Evolutionary conservation across 2,888 invertebrate genomes (phyloP), one percentile per base, ranked within the genome.

Genomic region (Fragum sueziense): DNA sequence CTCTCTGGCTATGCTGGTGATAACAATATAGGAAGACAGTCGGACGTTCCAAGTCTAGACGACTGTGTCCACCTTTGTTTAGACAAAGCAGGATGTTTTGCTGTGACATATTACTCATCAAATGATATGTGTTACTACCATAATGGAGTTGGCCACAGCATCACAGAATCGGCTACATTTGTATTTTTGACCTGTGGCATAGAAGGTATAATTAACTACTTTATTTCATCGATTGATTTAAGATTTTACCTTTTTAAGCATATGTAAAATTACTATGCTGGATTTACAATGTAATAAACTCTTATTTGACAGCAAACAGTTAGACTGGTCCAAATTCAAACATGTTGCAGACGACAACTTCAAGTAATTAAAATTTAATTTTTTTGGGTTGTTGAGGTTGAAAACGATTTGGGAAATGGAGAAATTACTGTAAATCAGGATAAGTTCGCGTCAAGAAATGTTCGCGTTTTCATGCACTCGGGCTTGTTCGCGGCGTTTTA

Each of bases 201-300:
- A 0, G 41, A 65, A 65, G 65, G 65, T 65, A 65, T 34, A 37
- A n/a, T n/a, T n/a, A n/a, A n/a, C n/a, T n/a, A n/a, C n/a, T n/a
- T n/a, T n/a, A n/a, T n/a, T n/a, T n/a, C n/a, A n/a, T n/a, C n/a
- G n/a, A n/a, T n/a, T n/a, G n/a, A n/a, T n/a, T n/a, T n/a, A n/a
- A n/a, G n/a, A n/a, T n/a, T n/a, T n/a, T n/a, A n/a, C n/a, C n/a
- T n/a, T n/a, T n/a, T n/a, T n/a, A n/a, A n/a, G n/a, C n/a, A n/a
- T n/a, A n/a, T n/a, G n/a, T n/a, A n/a, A n/a, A n/a, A n/a, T n/a
- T n/a, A n/a, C n/a, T n/a, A n/a, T n/a, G n/a, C n/a, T n/a, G n/a
- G n/a, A n/a, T n/a, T n/a, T n/a, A n/a, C n/a, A n/a, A n/a, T n/a
- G n/a, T n/a, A n/a, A n/a, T n/a, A n/a, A n/a, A n/a, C n/a, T n/a